Percentiles rank a stretch among this genome's conserved stretches.
These are phyloP conservation scores for Archegozetes longisetosus DNA, from an alignment of 1,140 invertebrate species.

Conservation along the genomic window DNA sequence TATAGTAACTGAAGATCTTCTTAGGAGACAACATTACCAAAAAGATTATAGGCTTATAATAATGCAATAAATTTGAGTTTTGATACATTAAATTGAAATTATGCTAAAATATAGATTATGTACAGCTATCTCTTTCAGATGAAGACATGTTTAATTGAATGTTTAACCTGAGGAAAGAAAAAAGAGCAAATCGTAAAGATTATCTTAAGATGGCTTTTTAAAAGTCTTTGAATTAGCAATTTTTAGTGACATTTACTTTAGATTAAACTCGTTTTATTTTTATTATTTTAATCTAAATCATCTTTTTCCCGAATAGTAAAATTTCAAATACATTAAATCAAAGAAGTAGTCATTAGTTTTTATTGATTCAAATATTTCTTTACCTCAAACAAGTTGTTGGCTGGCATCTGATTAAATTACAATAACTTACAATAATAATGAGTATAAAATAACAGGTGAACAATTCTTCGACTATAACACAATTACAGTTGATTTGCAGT, in stretches of 20 bases:
- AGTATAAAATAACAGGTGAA: background rate
- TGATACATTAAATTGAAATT: too few species aligned
- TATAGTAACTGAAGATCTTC: too few species aligned
- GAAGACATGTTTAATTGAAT: background rate
- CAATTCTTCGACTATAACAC: background rate
- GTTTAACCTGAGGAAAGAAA: background rate
- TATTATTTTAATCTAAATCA: background rate
- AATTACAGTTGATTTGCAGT: background rate
- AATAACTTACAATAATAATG: background rate
- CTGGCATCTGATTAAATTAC: background rate
- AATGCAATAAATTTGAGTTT: too few species aligned
- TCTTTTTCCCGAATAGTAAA: background rate
- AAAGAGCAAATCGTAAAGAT: background rate
- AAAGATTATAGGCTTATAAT: too few species aligned
- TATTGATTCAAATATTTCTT: background rate
- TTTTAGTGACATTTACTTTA: background rate
- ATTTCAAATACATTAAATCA: background rate
- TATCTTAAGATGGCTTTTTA: background rate
- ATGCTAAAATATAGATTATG: too few species aligned
- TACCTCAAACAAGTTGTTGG: background rate
- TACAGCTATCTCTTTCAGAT: too few species aligned
- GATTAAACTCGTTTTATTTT: background rate
- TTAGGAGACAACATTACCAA: too few species aligned
- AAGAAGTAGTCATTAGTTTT: background rate
- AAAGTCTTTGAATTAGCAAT: background rate